Base-by-base conservation (phyloP, 1,140 invertebrate genomes). In the Brachionus asplanchnoidis region DNA sequence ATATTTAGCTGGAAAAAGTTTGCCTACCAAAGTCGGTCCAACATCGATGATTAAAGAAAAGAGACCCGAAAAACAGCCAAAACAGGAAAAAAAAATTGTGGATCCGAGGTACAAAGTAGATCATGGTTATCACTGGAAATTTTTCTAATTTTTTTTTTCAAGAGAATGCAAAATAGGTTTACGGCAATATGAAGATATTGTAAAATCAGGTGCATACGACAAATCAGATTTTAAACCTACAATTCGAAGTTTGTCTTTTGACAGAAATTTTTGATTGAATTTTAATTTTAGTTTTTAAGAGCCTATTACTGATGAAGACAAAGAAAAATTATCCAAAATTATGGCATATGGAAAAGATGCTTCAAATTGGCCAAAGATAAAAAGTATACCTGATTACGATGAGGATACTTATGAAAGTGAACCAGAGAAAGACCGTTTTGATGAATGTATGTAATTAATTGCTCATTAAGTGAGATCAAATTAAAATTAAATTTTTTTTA, bases 281-380 rank as follows among this genome's bases (percentile, higher is more conserved):
- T 28, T 50, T 2, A 14, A 42, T 36, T 66, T 66, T 23, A 50
- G 7, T 20, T 77, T 78, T 78, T 4, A 26, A 84, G 82, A 53
- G 23, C 40, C 42, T 28, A 68, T 68, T n/a, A 84, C 82, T 44
- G 82, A 84, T 46, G 26, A 70, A n/a, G 82, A 84, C 20, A 84
- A 84, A 68, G 82, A 84, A 32, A 68, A 42, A n/a, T 42, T 84
- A 23, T 17, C 82, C 8, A 70, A 84, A 68, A 70, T 84, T 26
- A 84, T 84, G 82, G 82, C 82, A 1, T 84, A 70, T 70, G 82
- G 82, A 17, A 84, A 53, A 53, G 82, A 84, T 46, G 46, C 82
- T 14, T 20, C 20, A 1, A 84, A 84, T 28, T 68, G 60, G 82
- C 60, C 82, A 2, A 9, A 42, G 17, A 46, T 65, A 23, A 68